These are phyloP conservation scores for Rhadina sibilatrix DNA, from an alignment of 2,113 vertebrate genomes.

Conservation along the genomic window DNA sequence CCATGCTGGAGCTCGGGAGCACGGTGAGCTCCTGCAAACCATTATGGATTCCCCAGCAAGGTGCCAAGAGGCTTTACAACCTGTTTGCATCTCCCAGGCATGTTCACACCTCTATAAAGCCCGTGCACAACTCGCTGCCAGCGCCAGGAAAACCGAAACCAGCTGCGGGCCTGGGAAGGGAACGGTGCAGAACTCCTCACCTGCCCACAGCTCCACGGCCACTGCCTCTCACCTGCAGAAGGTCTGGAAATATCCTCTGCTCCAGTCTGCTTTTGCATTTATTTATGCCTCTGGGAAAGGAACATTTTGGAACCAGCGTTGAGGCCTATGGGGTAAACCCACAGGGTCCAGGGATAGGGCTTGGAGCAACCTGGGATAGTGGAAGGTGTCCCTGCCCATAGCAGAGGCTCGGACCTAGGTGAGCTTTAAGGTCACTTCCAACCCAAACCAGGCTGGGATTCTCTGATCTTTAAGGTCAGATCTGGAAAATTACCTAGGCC, in stretches of 20 bases:
- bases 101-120: conserved; percentile 64
- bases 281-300: background rate
- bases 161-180: conserved; percentile 37
- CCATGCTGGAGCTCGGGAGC: background rate
- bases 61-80: conserved; percentile 61
- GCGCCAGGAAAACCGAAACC: conserved; percentile 37
- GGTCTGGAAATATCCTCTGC: background rate
- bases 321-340: background rate
- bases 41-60: conserved; percentile 40
- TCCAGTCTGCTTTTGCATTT: background rate
- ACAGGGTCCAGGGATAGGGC: background rate
- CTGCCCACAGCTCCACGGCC: background rate
- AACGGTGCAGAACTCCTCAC: background rate
- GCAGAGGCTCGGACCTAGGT: background rate
- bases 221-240: background rate
- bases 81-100: conserved; percentile 57
- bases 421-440: background rate
- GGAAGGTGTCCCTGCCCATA: background rate
- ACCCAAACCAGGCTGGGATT: no score
- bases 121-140: background rate
- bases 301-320: rapidly evolving
- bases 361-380: background rate
- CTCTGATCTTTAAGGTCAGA: background rate
- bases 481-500: background rate
- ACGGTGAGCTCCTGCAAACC: background rate